These are phyloP conservation scores for Echinometra lucunter DNA, from an alignment of 53 echinoderm and acorn worm species.

Conservation along the genomic window DNA sequence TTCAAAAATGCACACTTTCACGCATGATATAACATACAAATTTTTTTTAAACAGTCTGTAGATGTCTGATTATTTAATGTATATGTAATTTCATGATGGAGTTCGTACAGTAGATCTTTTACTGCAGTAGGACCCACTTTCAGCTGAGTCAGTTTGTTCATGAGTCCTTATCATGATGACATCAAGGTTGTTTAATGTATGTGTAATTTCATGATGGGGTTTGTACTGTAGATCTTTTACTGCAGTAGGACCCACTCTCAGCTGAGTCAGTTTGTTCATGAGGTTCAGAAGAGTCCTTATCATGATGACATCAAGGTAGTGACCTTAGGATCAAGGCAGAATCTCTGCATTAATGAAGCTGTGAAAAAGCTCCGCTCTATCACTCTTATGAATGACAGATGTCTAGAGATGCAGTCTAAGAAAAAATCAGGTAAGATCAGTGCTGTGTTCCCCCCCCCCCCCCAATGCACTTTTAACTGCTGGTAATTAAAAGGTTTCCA, in stretches of 20 bases:
- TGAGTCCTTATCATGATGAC: slow-evolving; percentile 88
- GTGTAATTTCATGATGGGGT: too few relatives aligned
- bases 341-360: slow-evolving; percentile 92
- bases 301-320: slow-evolving; percentile 84
- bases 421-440: slow-evolving; percentile 72
- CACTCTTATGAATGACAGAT: slow-evolving; percentile 94
- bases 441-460: too few relatives aligned
- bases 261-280: slow-evolving; percentile 98
- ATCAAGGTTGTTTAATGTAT: too few relatives aligned
- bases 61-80: too few relatives aligned
- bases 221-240: slow-evolving; percentile 83
- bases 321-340: slow-evolving; percentile 95
- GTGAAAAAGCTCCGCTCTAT: slow-evolving; percentile 91
- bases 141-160: slow-evolving; percentile 99
- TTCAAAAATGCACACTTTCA: too few relatives aligned
- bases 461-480: too few relatives aligned
- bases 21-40: too few relatives aligned
- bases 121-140: slow-evolving; percentile 98
- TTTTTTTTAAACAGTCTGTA: too few relatives aligned
- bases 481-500: too few relatives aligned
- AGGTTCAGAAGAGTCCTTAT: slow-evolving; percentile 96
- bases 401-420: slow-evolving; percentile 95
- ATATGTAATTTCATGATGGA: too few relatives aligned
- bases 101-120: slow-evolving; percentile 78
- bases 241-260: slow-evolving; percentile 99